Evolutionary conservation across 64 coral and sea anemone species (phyloP).

Genomic region (Dendrophyllia cribrosa): DNA sequence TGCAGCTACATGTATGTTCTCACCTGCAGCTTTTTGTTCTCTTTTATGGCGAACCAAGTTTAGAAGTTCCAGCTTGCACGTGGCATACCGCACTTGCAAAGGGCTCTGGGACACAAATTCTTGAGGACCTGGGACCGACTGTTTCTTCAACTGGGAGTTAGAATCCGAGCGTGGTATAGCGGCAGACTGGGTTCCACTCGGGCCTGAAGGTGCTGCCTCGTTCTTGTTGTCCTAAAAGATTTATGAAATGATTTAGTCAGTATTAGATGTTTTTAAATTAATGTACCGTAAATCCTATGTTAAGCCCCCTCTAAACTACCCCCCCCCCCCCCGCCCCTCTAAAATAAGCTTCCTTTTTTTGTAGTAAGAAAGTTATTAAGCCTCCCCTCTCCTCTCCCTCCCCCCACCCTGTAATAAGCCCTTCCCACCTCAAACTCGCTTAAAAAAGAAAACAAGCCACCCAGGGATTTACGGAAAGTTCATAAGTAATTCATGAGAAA

Average conservation of each 20-base stretch:
- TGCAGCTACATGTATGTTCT: neutral
- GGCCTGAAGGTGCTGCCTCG: neutral
- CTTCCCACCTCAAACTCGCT: too few relatives aligned
- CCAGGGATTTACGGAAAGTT: too few relatives aligned
- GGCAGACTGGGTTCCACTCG: neutral
- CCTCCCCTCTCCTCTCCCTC: too few relatives aligned
- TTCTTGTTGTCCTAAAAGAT: conserved; percentile 30
- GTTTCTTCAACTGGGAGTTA: conserved; percentile 25
- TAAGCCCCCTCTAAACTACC: too few relatives aligned
- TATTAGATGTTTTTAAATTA: too few relatives aligned
- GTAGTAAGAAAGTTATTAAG: too few relatives aligned
- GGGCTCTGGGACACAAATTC: conserved; percentile 70
- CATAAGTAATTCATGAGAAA: too few relatives aligned
- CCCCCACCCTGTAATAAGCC: too few relatives aligned
- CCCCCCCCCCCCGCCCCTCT: too few relatives aligned
- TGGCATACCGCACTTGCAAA: conserved; percentile 76
- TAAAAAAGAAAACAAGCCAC: too few relatives aligned
- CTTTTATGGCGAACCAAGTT: conserved; percentile 93
- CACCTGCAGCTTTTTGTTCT: conserved; percentile 89
- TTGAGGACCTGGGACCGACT: neutral
- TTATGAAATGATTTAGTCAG: too few relatives aligned
- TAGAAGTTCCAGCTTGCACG: conserved; percentile 76
- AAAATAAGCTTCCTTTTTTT: too few relatives aligned
- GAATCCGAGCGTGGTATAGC: neutral
- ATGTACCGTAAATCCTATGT: neutral